Base-by-base conservation (phyloP, 2,888 invertebrate genomes). In the Cheilosia pagana region DNA sequence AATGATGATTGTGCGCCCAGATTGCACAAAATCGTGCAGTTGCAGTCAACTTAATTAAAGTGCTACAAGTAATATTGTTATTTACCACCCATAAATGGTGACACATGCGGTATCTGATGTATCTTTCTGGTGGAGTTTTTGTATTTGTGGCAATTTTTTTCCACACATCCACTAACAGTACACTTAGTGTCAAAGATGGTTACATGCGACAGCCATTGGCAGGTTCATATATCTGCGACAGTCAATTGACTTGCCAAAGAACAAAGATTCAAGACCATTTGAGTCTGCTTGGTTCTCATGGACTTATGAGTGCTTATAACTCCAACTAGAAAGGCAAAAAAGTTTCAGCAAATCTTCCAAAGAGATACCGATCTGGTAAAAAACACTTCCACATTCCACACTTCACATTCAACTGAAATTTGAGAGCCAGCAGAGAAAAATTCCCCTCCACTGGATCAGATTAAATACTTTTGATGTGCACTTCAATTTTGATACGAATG, bases 21-120 rank as follows among this genome's bases (percentile, higher is more conserved):
- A 60, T 67, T 45, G 65, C 50, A 35, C 35, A 19, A 60, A 62
- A 65, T 43, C 60, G 53, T 71, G 68, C 50, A 65, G 70, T 60
- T 48, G 81, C 8, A 85, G 81, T 85, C 67, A 75, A 85, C 85
- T 85, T 85, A 85, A 85, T 85, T 85, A 85, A 85, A 71, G 52
- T 53, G 70, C 71, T 48, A 70, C 76, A 67, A 85, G 48, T 62
- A 55, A 71, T 76, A 76, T 55, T 81, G 70, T 70, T 79, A 79
- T 85, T 75, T 71, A 50, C 59, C 60, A 62, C 48, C 85, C 85
- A 70, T 81, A 81, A 60, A 81, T 71, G 75, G 81, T 10, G 7
- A 16, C 19, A 6, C n/a, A n/a, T n/a, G n/a, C 12, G 25, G 60
- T 75, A 85, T 85, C 82, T 67, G 25, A 59, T 65, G 65, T 74